A percentile compares a stretch with the other conserved stretches of the same genome.
Conservation (phyloP, 2,797 vertebrate species). For the Sebastolobus alascanus region DNA sequence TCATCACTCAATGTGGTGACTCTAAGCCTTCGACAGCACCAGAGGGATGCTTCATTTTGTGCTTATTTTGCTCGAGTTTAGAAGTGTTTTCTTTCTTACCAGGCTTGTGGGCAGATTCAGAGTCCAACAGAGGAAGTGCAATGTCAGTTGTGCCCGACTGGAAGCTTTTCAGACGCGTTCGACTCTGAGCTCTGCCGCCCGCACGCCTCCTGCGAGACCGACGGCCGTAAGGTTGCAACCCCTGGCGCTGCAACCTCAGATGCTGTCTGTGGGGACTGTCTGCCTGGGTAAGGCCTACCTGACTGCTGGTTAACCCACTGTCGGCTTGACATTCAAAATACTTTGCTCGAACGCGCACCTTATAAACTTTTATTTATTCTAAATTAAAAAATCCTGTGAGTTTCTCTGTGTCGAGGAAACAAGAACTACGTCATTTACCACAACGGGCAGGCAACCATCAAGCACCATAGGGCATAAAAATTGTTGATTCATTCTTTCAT, state of each 20-base stretch:
- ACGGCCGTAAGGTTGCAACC: slow-evolving; percentile 74
- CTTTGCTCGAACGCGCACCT: neutral
- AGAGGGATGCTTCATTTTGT: neutral
- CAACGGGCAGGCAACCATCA: slow-evolving; percentile 23
- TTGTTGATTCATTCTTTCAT: slow-evolving; percentile 38
- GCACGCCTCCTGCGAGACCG: slow-evolving; percentile 83
- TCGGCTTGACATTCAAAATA: slow-evolving; percentile 10
- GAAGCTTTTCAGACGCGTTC: slow-evolving; percentile 86
- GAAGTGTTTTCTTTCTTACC: slow-evolving; percentile 21
- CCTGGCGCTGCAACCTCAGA: slow-evolving; percentile 81
- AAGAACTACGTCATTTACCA: slow-evolving; percentile 33
- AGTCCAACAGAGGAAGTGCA: slow-evolving; percentile 63
- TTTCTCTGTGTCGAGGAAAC: slow-evolving; percentile 30
- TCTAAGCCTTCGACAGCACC: neutral
- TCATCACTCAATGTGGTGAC: neutral
- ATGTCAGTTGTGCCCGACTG: slow-evolving; percentile 86
- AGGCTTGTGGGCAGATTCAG: slow-evolving; percentile 82
- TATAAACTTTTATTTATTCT: slow-evolving; percentile 39
- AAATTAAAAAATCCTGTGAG: slow-evolving; percentile 25
- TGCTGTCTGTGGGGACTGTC: slow-evolving; percentile 88
- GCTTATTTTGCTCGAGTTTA: slow-evolving; percentile 14
- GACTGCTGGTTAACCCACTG: slow-evolving; percentile 4
- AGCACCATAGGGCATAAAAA: slow-evolving; percentile 22
- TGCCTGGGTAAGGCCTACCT: slow-evolving; percentile 85
- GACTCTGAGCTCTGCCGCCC: slow-evolving; percentile 81